Evolutionary conservation across 2,888 invertebrate genomes (phyloP), one percentile per base, ranked within the genome.

Genomic region (Thymelicus lineola): DNA sequence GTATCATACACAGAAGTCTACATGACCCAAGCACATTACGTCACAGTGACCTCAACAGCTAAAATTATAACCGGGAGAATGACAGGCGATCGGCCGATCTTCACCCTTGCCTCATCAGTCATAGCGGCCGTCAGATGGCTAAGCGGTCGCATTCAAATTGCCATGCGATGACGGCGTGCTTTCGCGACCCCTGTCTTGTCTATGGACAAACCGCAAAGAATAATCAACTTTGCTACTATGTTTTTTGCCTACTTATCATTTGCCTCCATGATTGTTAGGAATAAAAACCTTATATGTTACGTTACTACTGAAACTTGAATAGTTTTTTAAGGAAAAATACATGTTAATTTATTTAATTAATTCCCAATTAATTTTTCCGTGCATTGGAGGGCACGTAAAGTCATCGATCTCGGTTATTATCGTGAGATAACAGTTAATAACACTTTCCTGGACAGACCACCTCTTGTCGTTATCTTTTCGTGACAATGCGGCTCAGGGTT

Each of bases 61-160:
- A 87, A 89, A 90, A 89, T 86, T 81, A 85, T 88, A 88, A 81
- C 83, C 85, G 86, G 85, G 85, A 77, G 78, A 84, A 85, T 90
- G 91, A 89, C 89, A 87, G 84, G 86, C 82, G 89, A 89, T 90
- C 90, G 84, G 84, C 79, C 86, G 86, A 88, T 90, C 87, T 89
- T 91, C 88, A 91, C 91, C 91, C 92, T 91, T 92, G 86, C 84
- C 90, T 91, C 93, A 93, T 93, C 93, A 91, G 92, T 93, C 93
- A 93, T 91, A 81, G 81, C 86, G 81, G 84, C 79, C 87, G 89
- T 89, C 89, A 88, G 83, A 84, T 86, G 87, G 89, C 91, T 90
- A 91, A 92, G 92, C 91, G 93, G 88, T 89, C 92, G 83, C 90
- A 93, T 93, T 93, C 93, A 93, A 93, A 93, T 93, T 93, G 89